Evolutionary conservation across 2,797 vertebrate genomes (phyloP).

Genomic region (Paedocypris micromegethes): DNA sequence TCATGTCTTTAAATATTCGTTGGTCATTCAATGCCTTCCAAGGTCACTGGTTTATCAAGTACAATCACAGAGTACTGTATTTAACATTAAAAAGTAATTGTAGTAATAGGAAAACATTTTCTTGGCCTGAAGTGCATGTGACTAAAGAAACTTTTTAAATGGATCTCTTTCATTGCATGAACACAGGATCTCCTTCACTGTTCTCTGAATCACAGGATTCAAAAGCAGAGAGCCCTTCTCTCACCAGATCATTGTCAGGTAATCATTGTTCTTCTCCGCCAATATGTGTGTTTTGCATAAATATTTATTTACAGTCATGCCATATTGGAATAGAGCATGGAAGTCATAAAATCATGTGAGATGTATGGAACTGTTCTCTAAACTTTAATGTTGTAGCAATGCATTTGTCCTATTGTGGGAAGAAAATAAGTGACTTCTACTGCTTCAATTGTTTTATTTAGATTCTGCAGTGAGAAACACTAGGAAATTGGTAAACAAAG

Average conservation of each 20-base stretch:
- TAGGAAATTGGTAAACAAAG: conserved; percentile 27
- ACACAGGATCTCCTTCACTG: conserved; percentile 8
- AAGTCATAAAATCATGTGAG: too few species aligned
- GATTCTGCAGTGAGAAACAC: conserved; percentile 43
- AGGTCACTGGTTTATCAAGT: conserved; percentile 37
- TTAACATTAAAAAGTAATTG: too few species aligned
- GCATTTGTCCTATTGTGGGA: too few species aligned
- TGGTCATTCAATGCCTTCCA: conserved; percentile 15
- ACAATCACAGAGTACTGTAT: background rate
- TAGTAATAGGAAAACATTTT: too few species aligned
- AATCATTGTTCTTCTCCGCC: background rate
- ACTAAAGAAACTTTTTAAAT: background rate
- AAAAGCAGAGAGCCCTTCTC: conserved; percentile 3
- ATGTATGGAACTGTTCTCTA: too few species aligned
- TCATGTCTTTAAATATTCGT: conserved; percentile 8
- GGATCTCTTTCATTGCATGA: conserved; percentile 18
- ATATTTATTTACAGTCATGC: too few species aligned
- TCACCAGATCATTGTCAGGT: conserved; percentile 54
- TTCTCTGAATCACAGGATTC: background rate
- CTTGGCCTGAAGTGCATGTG: too few species aligned
- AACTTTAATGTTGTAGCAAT: too few species aligned
- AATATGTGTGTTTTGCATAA: background rate
- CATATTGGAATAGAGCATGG: too few species aligned
- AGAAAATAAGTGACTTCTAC: too few species aligned
- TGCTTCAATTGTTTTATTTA: conserved; percentile 36